These are phyloP conservation scores for Alfaro cultratus DNA, from an alignment of 2,797 vertebrate genomes.

Conservation along the genomic window DNA sequence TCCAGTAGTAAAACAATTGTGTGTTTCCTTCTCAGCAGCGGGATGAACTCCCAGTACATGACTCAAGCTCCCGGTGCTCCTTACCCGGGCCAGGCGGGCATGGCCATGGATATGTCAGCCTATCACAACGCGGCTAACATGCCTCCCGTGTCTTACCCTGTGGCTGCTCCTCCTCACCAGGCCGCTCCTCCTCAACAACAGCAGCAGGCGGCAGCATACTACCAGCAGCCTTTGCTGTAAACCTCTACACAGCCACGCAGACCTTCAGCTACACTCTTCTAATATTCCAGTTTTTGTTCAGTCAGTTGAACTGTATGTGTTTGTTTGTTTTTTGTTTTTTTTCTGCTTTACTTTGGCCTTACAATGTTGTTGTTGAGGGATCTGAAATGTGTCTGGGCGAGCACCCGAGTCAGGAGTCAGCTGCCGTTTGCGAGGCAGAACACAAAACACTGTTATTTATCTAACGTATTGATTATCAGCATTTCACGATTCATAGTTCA, in stretches of 20 bases:
- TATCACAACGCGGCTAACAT: conserved; percentile 85
- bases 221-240: conserved; percentile 94
- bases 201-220: conserved; percentile 84
- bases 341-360: conserved; percentile 23
- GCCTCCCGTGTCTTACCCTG: conserved; percentile 83
- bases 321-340: not conserved
- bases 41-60: conserved; percentile 84
- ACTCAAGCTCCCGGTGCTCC: conserved; percentile 78
- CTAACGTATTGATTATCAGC: conserved; percentile 18
- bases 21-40: conserved; percentile 76
- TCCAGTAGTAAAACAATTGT: not conserved
- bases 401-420: conserved; percentile 22
- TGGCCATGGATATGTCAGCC: conserved; percentile 86
- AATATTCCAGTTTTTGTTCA: conserved; percentile 34
- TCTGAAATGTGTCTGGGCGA: conserved; percentile 3
- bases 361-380: conserved; percentile 18
- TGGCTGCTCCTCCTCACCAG: conserved; percentile 81
- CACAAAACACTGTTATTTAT: conserved; percentile 13
- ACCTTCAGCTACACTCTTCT: conserved; percentile 23
- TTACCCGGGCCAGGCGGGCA: conserved; percentile 83
- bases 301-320: not conserved
- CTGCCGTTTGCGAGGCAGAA: conserved; percentile 33
- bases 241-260: conserved; percentile 12
- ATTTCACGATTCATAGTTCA: conserved; percentile 14
- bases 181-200: conserved; percentile 39